Base-by-base conservation (phyloP, 2,888 invertebrate species). In the Heteromyza rotundicornis region DNA sequence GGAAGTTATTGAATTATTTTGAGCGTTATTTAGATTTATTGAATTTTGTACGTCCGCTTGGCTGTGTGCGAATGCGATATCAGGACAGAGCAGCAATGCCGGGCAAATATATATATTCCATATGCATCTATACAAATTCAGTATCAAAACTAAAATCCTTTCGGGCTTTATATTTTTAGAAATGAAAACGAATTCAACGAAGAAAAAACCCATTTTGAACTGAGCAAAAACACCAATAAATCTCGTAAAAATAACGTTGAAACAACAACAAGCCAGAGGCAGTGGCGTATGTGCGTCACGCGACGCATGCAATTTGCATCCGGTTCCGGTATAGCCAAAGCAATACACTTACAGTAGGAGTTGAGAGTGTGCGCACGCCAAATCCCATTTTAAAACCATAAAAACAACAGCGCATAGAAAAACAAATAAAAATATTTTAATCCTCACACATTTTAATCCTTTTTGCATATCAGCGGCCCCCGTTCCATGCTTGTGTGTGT, bases 261-360 rank as follows among this genome's bases (percentile, higher is more conserved):
- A 32, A 50, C 27, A 27, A 27, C 20, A 53, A 60, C 68, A 66
- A 71, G 71, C 68, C 70, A 69, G 22, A 24, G 12, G 44, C 44
- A 16, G 3, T 1, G 17, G 57, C 73, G 75, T 68, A 65, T 67
- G 74, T 68, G 68, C 75, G 74, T 71, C 74, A 74, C 73, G 76
- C 77, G 77, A 74, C 76, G 76, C 77, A 75, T 78, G 77, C 80
- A 79, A 79, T 79, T 79, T 77, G 79, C 79, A 77, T 79, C 78
- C 79, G 78, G 73, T 79, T 74, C 79, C 79, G 79, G 79, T 76
- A 40, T 7, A n/a, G n/a, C n/a, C 40, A n/a, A 7, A 40, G 40
- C 64, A 72, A 64, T 65, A 65, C 69, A 57, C 50, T 8, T 19
- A 36, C 60, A 35, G n/a, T n/a, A n/a, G n/a, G n/a, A n/a, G n/a